phyloP scores from a whole-genome alignment of 2,888 invertebrate genomes.

The Chelonus formosanus region DNA sequence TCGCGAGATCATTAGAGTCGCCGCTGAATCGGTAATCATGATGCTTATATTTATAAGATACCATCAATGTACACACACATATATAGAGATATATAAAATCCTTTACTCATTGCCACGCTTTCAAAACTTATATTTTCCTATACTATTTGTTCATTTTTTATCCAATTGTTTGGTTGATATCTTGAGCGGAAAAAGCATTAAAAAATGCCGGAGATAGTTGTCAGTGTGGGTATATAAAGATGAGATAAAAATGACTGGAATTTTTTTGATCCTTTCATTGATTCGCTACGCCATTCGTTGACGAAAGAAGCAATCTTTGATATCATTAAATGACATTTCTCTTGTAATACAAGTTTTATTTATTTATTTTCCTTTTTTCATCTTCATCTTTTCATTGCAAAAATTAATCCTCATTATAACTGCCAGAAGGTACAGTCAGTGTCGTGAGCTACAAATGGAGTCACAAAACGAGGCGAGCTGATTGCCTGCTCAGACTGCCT shows the following conservation, averaged over 20 bases:
- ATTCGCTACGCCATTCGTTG: too few relatives aligned
- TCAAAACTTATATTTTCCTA: too few relatives aligned
- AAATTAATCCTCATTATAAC: slow-evolving; percentile 43
- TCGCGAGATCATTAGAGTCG: slow-evolving; percentile 32
- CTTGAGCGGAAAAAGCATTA: too few relatives aligned
- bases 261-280: too few relatives aligned
- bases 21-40: slow-evolving; percentile 23
- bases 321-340: too few relatives aligned
- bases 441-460: slow-evolving; percentile 34
- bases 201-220: too few relatives aligned
- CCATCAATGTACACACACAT: neutral
- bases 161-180: too few relatives aligned
- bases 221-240: too few relatives aligned
- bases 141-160: too few relatives aligned
- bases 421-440: slow-evolving; percentile 45
- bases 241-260: too few relatives aligned
- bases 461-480: slow-evolving; percentile 9
- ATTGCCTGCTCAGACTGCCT: too few relatives aligned
- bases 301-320: too few relatives aligned
- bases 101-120: neutral
- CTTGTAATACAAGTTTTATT: neutral
- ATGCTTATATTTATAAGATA: slow-evolving; percentile 15
- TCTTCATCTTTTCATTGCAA: slow-evolving; percentile 15
- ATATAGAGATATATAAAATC: neutral
- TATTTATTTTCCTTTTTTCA: slow-evolving; percentile 9